Percentiles rank a stretch among this genome's conserved stretches.
These are phyloP conservation scores for Philopotamus ludificatus DNA, from an alignment of 1,140 invertebrate genomes.

Conservation along the genomic window DNA sequence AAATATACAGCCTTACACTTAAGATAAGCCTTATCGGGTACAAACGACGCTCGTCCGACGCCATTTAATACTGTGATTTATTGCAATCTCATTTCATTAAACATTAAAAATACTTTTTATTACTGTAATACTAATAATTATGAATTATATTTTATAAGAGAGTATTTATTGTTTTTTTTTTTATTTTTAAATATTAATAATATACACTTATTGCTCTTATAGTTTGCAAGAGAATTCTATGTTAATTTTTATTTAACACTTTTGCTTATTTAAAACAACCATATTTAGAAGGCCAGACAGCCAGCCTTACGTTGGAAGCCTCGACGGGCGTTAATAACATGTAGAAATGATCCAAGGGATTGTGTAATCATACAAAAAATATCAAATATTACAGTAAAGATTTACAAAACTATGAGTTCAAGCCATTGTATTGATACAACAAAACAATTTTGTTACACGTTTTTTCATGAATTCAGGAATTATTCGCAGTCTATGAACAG, in stretches of 20 bases:
- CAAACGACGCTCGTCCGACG: constrained; percentile 11
- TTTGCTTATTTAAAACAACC: constrained; percentile 23
- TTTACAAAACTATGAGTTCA: too few species aligned
- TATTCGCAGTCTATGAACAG: too few species aligned
- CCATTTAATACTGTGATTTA: constrained; percentile 27
- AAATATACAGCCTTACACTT: constrained; percentile 21
- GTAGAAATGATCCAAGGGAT: too few species aligned
- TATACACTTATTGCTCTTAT: constrained; percentile 27
- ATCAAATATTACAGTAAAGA: too few species aligned
- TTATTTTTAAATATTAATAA: constrained; percentile 13
- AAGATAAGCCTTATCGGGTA: constrained; percentile 13
- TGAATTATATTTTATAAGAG: constrained; percentile 12
- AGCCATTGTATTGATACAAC: too few species aligned
- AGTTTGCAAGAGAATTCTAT: constrained; percentile 19
- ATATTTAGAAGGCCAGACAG: constrained; percentile 15
- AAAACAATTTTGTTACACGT: too few species aligned
- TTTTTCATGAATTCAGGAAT: too few species aligned
- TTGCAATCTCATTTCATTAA: constrained; percentile 22
- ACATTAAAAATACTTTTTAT: constrained; percentile 3
- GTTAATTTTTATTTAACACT: constrained; percentile 11
- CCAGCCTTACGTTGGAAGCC: background rate
- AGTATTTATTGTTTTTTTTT: constrained; percentile 14
- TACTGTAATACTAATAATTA: constrained; percentile 10
- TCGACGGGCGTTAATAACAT: background rate
- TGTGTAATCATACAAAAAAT: too few species aligned